These are phyloP conservation scores for Perizoma affinitatum DNA, from an alignment of 2,888 invertebrate genomes.

Conservation along the genomic window DNA sequence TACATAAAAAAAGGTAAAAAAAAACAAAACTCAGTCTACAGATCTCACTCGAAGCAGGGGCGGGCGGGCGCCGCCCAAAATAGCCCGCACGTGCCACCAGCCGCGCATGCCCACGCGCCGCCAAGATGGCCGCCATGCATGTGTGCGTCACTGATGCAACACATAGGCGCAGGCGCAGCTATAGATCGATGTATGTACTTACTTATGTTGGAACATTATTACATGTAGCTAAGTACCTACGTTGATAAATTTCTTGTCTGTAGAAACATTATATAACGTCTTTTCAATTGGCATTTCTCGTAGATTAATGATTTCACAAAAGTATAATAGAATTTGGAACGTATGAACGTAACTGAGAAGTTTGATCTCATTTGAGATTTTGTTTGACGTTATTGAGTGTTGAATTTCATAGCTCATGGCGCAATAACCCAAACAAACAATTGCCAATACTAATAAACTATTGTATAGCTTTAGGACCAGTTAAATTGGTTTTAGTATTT, in stretches of 20 bases:
- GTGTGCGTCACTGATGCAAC: conserved; percentile 54
- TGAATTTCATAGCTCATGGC: conserved; percentile 11
- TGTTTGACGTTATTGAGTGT: neutral
- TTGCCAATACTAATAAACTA: conserved; percentile 27
- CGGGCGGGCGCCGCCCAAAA: conserved; percentile 72
- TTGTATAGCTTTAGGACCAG: conserved; percentile 1
- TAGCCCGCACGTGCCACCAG: conserved; percentile 81
- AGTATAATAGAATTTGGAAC: too few species aligned
- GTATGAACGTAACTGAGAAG: too few species aligned
- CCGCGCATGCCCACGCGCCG: conserved; percentile 79
- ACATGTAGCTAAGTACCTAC: neutral
- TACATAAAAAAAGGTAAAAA: conserved; percentile 29
- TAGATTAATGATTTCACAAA: too few species aligned
- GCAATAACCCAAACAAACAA: conserved; percentile 18
- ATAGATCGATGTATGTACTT: conserved; percentile 3
- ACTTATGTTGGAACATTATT: conserved; percentile 2
- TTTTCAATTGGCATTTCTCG: too few species aligned
- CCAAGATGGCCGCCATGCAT: conserved; percentile 73
- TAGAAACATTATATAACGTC: too few species aligned
- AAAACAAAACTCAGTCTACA: conserved; percentile 52
- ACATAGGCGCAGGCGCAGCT: conserved; percentile 27
- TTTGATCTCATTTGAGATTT: too few species aligned
- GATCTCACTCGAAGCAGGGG: conserved; percentile 42
- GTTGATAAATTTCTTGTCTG: too few species aligned
- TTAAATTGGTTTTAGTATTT: too few species aligned